These are phyloP conservation scores for Amyelois transitella DNA, from an alignment of 1,140 invertebrate species.

Conservation along the genomic window DNA sequence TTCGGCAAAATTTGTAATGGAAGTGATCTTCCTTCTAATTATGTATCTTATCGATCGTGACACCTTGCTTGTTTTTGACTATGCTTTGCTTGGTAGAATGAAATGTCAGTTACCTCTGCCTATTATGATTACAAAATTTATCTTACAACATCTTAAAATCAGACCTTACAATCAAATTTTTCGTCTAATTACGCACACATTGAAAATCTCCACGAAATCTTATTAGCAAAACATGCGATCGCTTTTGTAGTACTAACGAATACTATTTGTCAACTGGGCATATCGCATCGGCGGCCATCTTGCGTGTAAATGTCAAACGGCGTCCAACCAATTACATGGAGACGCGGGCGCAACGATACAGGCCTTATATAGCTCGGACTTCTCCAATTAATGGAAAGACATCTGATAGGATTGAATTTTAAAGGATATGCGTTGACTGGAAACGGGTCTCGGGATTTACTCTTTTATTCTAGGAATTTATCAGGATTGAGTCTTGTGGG, in stretches of 20 bases:
- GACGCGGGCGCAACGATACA: slow-evolving; percentile 52
- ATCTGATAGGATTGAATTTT: not conserved
- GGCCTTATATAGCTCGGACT: not conserved
- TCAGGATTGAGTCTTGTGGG: too few relatives aligned
- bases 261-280: slow-evolving; percentile 60
- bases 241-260: slow-evolving; percentile 9
- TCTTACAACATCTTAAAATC: too few relatives aligned
- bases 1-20: too few relatives aligned
- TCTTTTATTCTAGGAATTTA: not conserved
- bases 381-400: not conserved
- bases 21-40: too few relatives aligned
- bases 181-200: not conserved
- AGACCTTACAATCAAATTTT: too few relatives aligned
- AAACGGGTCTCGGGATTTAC: not conserved
- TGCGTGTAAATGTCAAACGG: slow-evolving; percentile 63
- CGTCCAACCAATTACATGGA: slow-evolving; percentile 60
- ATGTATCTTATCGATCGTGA: too few relatives aligned
- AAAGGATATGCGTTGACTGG: not conserved
- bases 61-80: too few relatives aligned
- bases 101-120: too few relatives aligned
- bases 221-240: slow-evolving; percentile 9
- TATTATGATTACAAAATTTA: too few relatives aligned
- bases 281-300: slow-evolving; percentile 58
- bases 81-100: too few relatives aligned
- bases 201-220: slow-evolving; percentile 2